These are phyloP conservation scores for Hiodon alosoides DNA, from an alignment of 2,113 vertebrate genomes.

Conservation along the genomic window DNA sequence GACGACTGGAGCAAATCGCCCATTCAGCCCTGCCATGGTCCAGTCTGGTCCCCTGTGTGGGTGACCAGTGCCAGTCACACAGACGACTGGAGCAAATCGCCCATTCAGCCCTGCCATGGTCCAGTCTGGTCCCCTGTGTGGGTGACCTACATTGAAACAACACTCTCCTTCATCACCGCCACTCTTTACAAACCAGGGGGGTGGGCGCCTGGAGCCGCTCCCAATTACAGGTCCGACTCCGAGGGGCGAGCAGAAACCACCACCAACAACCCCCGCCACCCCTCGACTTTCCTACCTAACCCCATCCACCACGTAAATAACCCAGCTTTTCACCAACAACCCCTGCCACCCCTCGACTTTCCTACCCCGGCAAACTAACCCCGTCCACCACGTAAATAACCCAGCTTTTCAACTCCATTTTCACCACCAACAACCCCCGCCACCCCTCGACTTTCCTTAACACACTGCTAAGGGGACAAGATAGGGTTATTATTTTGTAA, in stretches of 20 bases:
- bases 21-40: constrained; percentile 24
- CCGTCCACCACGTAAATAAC: background rate
- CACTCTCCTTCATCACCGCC: constrained; percentile 18
- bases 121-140: constrained; percentile 23
- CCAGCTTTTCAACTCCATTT: no score
- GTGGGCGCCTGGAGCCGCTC: constrained; percentile 11
- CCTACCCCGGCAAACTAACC: background rate
- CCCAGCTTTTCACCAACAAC: background rate
- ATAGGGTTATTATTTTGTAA: no score
- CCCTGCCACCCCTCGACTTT: background rate
- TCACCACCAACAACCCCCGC: background rate
- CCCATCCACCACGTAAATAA: background rate
- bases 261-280: background rate
- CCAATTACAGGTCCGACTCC: constrained; percentile 5
- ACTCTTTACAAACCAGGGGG: constrained; percentile 22
- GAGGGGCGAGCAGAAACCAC: constrained; percentile 14
- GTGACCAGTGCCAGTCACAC: constrained; percentile 1
- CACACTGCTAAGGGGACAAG: no score
- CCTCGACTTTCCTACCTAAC: background rate
- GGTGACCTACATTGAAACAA: constrained; percentile 32
- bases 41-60: constrained; percentile 16
- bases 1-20: constrained; percentile 22
- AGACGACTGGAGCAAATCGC: constrained; percentile 22
- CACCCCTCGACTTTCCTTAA: background rate
- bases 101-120: constrained; percentile 22